Evolutionary conservation across 2,113 vertebrate species (phyloP), one percentile per base, ranked within the genome.

Genomic region (Cryptotis parvus): DNA sequence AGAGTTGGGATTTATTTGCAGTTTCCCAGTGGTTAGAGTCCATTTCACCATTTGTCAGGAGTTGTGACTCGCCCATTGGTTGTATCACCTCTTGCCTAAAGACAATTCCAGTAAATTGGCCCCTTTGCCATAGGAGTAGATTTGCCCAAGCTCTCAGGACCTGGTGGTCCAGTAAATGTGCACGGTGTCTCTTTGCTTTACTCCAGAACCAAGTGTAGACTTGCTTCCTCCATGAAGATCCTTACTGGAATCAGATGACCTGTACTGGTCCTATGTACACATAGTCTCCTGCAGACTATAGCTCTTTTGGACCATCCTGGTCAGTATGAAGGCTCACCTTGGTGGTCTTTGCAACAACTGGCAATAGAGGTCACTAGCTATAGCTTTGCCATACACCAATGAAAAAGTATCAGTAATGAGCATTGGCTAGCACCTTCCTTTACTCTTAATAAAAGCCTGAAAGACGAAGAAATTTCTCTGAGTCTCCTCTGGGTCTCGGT

Each of bases 61-160:
- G 49, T 6, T 15, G 20, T 15, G 3, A 0, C 3, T 24, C 66
- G 12, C 15, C 27, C 24, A 1, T 10, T 77, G 70, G 16, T 18
- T n/a, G 0, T 7, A 1, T 11, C 14, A 8, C 2, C 0, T 26
- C 6, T 39, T 27, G 6, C 27, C 41, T 37, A 26, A 20, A 12
- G 26, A 9, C 12, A 1, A 1, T 37, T 41, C 8, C 1, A 16
- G 58, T 10, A 4, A 1, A 0, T 29, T 31, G 9, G 12, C 24
- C 0, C n/a, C 31, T 31, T 27, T 9, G n/a, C 15, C 22, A 6
- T 55, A 35, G 33, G 4, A 22, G 8, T 55, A 3, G 77, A 49
- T 16, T 43, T 39, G 33, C 39, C 12, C 27, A 26, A 63, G 68
- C 6, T 37, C 45, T 26, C 41, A n/a, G 0, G 1, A 4, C 29